Evolutionary conservation across 2,797 vertebrate species (phyloP), one percentile per base, ranked within the genome.

Genomic region (Mormyrus hasselquistii): DNA sequence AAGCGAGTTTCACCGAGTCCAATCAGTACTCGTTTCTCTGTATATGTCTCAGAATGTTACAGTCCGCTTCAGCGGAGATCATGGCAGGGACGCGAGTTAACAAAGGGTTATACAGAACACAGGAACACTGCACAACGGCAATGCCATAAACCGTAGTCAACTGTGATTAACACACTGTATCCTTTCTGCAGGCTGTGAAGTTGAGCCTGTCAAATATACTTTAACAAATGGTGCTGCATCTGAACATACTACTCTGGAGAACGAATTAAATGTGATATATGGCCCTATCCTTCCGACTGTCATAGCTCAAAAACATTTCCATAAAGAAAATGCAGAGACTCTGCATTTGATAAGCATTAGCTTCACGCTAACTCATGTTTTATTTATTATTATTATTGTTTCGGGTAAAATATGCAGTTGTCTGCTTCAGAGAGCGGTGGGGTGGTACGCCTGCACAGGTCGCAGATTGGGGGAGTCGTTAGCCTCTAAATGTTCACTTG

Each of bases 311-410:
- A 44, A 82, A n/a, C 38, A 82, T 82, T 82, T 82, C 41, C 76
- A 82, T 47, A 47, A 44, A 82, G 38, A 47, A 82, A 82, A 82
- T 47, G 76, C 0, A 8, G 76, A 22, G 41, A 82, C 41, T 47
- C 22, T 82, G 76, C 76, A 82, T 44, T n/a, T 82, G 41, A 9
- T 5, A 82, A 82, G 41, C 47, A 82, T 82, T 82, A 82, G 76
- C 76, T 44, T 82, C 76, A 47, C 38, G 19, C 76, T 47, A 82
- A 44, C 76, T 82, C 76, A 82, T 82, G 38, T 82, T 82, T 82
- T 47, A 82, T 82, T 82, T 82, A 82, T 82, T 47, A 47, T 82
- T 82, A 82, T 82, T 82, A 82, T 82, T 82, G 76, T 82, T 82
- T 44, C 4, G 76, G 38, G 41, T 62, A 47, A 82, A 22, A n/a